Evolutionary conservation across 64 coral and sea anemone genomes (phyloP).

Genomic region (Montipora sp.): DNA sequence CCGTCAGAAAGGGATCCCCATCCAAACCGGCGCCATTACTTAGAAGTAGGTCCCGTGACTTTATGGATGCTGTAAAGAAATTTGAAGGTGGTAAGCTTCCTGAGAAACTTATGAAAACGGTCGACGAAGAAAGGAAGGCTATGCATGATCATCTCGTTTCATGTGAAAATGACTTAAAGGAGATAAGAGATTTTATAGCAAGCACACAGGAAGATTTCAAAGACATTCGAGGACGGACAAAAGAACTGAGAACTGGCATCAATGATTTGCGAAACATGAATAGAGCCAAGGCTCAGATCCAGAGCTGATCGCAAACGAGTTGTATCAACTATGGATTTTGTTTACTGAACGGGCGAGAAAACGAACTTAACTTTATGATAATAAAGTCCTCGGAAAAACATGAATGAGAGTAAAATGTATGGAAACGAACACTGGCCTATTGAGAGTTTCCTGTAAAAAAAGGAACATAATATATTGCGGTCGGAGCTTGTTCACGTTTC

Average conservation of each 20-base stretch:
- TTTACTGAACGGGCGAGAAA: too few relatives aligned
- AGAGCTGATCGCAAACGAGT: neutral
- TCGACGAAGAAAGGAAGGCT: constrained; percentile 22
- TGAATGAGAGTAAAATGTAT: too few relatives aligned
- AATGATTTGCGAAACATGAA: neutral
- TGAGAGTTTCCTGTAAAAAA: too few relatives aligned
- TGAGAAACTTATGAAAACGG: constrained; percentile 38
- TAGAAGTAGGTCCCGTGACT: constrained; percentile 28
- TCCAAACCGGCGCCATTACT: constrained; percentile 27
- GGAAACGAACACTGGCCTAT: too few relatives aligned
- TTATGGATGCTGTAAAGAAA: constrained; percentile 48
- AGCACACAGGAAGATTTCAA: constrained; percentile 33
- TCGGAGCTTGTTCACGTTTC: too few relatives aligned
- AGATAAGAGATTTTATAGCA: constrained; percentile 24
- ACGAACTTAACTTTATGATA: too few relatives aligned
- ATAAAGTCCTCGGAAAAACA: too few relatives aligned
- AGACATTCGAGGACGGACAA: constrained; percentile 23
- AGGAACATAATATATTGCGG: too few relatives aligned
- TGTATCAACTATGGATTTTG: too few relatives aligned
- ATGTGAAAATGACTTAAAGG: constrained; percentile 16
- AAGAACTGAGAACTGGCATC: neutral
- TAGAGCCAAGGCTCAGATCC: neutral
- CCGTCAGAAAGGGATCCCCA: neutral
- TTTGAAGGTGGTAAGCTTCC: constrained; percentile 44
- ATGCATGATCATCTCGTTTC: neutral